phyloP scores from a whole-genome alignment of 2,113 vertebrate genomes.

The Pseudopipra pipra region DNA sequence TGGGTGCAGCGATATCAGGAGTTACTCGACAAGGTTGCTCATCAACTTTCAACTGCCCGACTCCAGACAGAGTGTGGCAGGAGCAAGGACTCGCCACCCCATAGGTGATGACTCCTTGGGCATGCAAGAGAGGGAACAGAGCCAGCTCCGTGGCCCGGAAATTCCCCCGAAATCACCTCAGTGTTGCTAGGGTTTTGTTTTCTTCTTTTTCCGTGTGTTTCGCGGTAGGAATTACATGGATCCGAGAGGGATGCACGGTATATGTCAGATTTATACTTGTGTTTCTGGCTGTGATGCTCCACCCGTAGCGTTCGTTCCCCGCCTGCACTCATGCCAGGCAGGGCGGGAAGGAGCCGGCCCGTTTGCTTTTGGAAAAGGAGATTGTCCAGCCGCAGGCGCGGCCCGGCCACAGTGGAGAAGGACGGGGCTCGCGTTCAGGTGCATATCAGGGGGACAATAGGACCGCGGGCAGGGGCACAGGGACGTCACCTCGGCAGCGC shows the following conservation, averaged over 20 bases:
- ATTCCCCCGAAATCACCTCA: background rate
- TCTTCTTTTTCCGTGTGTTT: background rate
- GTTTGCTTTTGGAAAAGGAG: background rate
- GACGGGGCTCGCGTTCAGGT: background rate
- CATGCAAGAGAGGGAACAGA: background rate
- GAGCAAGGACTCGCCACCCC: background rate
- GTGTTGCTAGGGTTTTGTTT: background rate
- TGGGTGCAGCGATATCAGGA: background rate
- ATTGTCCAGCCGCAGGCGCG: background rate
- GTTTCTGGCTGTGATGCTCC: background rate
- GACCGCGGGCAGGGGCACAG: fast-evolving
- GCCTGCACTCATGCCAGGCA: background rate
- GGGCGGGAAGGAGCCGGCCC: background rate
- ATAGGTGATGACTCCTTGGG: background rate
- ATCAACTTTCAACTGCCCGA: background rate
- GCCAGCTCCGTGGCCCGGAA: background rate
- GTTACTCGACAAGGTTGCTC: background rate
- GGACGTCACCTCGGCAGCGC: background rate
- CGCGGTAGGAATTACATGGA: background rate
- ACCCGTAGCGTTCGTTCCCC: fast-evolving
- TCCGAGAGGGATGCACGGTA: background rate
- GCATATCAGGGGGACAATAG: background rate
- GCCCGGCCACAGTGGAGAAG: background rate
- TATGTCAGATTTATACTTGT: too few relatives aligned
- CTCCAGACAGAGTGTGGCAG: background rate